phyloP scores from a whole-genome alignment of 2,113 vertebrate genomes.

The Ophiodon elongatus region DNA sequence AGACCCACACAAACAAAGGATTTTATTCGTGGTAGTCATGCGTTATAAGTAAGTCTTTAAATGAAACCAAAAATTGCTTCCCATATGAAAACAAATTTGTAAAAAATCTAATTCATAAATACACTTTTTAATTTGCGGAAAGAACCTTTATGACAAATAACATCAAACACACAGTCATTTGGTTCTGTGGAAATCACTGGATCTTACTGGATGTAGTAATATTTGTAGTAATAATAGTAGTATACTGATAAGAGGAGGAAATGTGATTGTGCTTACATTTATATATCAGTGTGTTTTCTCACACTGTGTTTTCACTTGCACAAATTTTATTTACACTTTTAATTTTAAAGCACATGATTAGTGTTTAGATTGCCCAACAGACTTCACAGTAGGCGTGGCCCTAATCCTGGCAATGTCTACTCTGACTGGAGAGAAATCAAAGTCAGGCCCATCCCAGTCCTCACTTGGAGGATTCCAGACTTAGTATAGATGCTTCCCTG shows the following conservation, averaged over 20 bases:
- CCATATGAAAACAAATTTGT: too few relatives aligned
- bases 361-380: background rate
- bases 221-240: too few relatives aligned
- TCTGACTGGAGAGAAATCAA: slow-evolving; percentile 25
- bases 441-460: slow-evolving; percentile 21
- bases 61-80: background rate
- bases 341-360: slow-evolving; percentile 2
- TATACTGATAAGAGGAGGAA: background rate
- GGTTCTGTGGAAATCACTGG: background rate
- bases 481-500: slow-evolving; percentile 63
- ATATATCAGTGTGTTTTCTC: background rate
- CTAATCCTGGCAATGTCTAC: slow-evolving; percentile 10
- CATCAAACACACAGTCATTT: background rate
- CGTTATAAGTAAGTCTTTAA: background rate
- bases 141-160: background rate
- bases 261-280: background rate
- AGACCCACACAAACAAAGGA: background rate
- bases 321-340: background rate
- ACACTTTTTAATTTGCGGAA: background rate
- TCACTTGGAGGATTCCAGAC: slow-evolving; percentile 39
- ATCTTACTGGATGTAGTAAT: background rate
- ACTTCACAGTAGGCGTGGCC: background rate
- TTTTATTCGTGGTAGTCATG: background rate
- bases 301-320: too few relatives aligned
- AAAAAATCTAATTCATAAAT: background rate